Base-by-base conservation (phyloP, 2,113 vertebrate genomes). In the Oophaga pumilio region DNA sequence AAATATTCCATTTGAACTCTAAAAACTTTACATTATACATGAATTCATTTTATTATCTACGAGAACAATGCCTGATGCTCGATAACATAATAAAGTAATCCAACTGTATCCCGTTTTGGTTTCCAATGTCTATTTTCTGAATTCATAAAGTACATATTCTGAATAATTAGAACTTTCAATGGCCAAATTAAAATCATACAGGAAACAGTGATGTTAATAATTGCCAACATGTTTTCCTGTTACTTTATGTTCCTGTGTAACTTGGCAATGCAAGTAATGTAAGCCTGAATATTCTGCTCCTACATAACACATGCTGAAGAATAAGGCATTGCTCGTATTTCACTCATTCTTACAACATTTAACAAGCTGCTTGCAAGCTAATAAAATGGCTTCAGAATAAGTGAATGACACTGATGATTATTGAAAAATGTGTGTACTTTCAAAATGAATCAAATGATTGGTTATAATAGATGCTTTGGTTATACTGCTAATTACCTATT, bases 251-350 rank as follows among this genome's bases (percentile, higher is more conserved):
- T 53, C 24, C 22, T 59, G 73, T 81, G 18, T 69, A 53, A 68
- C 64, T 80, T 87, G 76, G 62, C 76, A 60, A 52, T 33, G 60
- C 8, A n/a, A 68, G 59, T 78, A 81, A 80, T 57, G 22, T 64
- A 69, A 8, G 33, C 26, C 50, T 53, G 76, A 87, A 80, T 81
- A 87, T 71, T 71, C 69, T 71, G 64, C 71, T 80, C 62, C 76
- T 68, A 80, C 76, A 86, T 80, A 80, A 80, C 85, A 80, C 76
- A 80, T 86, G 85, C 85, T 69, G 76, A 80, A 80, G 8, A 80
- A 24, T 43, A 43, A 80, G 77, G 62, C 85, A 86, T 76, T 80
- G 62, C 7, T n/a, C 59, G 85, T 86, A 33, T 60, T 77, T 85
- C 64, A 77, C 59, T 53, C 52, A 71, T 77, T 66, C 59, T 86